A percentile compares a stretch with the other conserved stretches of the same genome.
Evolutionary conservation across 2,888 invertebrate genomes (phyloP).

Genomic region (Cabera pusaria): DNA sequence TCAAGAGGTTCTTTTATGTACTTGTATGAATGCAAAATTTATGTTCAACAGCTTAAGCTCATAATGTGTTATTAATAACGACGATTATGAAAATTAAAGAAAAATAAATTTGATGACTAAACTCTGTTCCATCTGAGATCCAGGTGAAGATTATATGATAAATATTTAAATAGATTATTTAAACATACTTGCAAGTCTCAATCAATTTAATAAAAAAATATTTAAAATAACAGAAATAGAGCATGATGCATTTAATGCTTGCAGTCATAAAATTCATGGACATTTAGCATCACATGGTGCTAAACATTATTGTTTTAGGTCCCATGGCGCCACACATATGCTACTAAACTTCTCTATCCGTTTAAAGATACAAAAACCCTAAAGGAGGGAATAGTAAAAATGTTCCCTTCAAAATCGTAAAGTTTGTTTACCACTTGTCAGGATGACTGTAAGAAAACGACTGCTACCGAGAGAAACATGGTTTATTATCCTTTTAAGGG

Average conservation of each 20-base stretch:
- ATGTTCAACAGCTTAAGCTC: too few species aligned
- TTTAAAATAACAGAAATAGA: slow-evolving; percentile 8
- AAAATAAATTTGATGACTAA: too few species aligned
- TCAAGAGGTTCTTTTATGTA: too few species aligned
- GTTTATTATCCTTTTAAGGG: slow-evolving; percentile 43
- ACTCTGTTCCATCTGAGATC: too few species aligned
- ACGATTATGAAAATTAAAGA: too few species aligned
- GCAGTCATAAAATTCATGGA: slow-evolving; percentile 12
- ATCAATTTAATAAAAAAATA: too few species aligned
- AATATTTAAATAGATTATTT: too few species aligned
- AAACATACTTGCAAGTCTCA: too few species aligned
- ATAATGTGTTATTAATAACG: too few species aligned
- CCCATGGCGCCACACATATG: slow-evolving; percentile 75
- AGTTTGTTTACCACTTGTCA: slow-evolving; percentile 74
- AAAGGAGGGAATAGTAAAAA: slow-evolving; percentile 57
- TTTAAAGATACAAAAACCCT: slow-evolving; percentile 49
- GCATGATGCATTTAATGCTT: slow-evolving; percentile 5
- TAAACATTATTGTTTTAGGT: slow-evolving; percentile 59
- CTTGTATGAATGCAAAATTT: too few species aligned
- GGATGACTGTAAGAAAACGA: slow-evolving; percentile 63
- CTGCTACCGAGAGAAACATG: slow-evolving; percentile 47
- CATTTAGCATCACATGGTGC: slow-evolving; percentile 42
- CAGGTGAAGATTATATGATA: too few species aligned
- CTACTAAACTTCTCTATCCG: slow-evolving; percentile 45
- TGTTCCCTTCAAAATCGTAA: slow-evolving; percentile 61